Percentiles rank a stretch among this genome's conserved stretches.
These are phyloP conservation scores for Pholis gunnellus DNA, from an alignment of 2,113 vertebrate species.

Conservation along the genomic window DNA sequence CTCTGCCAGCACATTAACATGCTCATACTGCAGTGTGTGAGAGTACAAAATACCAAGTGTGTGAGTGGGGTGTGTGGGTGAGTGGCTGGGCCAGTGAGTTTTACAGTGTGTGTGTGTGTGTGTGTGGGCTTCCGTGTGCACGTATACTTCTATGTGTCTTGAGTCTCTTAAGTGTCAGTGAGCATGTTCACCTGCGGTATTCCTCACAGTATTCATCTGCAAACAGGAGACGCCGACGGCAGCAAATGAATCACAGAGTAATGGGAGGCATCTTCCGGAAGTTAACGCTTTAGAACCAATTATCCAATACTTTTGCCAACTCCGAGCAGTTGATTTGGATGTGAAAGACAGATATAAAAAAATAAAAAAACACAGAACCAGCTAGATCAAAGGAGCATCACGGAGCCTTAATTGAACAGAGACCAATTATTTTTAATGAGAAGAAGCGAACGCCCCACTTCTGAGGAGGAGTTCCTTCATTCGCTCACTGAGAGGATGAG, in stretches of 20 bases:
- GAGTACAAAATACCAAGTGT: conserved; percentile 38
- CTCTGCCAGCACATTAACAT: conserved; percentile 71
- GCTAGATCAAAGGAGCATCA: conserved; percentile 72
- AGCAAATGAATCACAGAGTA: background rate
- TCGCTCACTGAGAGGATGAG: conserved; percentile 18
- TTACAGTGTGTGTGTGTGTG: background rate
- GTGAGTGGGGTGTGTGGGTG: conserved; percentile 43
- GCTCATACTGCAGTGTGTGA: conserved; percentile 63
- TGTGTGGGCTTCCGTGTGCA: conserved; percentile 32
- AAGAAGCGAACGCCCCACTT: conserved; percentile 64
- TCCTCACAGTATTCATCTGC: conserved; percentile 14
- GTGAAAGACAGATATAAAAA: conserved; percentile 39
- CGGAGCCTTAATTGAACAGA: conserved; percentile 73
- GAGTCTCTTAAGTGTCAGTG: conserved; percentile 20
- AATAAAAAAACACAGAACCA: conserved; percentile 32
- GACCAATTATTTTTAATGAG: conserved; percentile 82
- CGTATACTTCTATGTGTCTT: conserved; percentile 31
- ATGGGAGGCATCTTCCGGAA: conserved; percentile 5
- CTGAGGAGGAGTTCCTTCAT: conserved; percentile 64
- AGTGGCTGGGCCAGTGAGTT: conserved; percentile 41
- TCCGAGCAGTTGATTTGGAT: conserved; percentile 41
- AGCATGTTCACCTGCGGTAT: background rate
- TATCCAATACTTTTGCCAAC: conserved; percentile 30
- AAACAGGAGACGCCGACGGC: conserved; percentile 18
- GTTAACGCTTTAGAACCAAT: conserved; percentile 50